Conservation (phyloP, 2,797 vertebrate genomes). For the Syncerus caffer region DNA sequence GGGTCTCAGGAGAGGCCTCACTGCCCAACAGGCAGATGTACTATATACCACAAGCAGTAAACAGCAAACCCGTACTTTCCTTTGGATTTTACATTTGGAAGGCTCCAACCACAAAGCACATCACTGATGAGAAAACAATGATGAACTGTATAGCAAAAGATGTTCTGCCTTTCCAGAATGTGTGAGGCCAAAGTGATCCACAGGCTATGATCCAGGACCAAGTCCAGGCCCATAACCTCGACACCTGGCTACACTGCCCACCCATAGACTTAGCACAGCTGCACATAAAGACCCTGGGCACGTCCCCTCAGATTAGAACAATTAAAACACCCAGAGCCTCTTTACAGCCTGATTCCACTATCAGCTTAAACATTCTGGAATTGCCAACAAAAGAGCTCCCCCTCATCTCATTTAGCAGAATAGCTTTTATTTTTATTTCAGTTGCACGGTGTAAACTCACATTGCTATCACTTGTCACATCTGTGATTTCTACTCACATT, state of each 20-base stretch:
- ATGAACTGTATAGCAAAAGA: neutral
- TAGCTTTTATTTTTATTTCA: neutral
- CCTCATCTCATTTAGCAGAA: neutral
- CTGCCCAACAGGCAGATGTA: neutral
- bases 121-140: neutral
- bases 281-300: neutral
- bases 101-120: neutral
- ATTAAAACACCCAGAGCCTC: neutral
- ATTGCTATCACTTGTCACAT: neutral
- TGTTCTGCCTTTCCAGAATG: slow-evolving; percentile 20
- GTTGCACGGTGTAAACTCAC: neutral
- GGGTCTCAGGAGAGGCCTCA: neutral
- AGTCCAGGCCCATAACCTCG: neutral
- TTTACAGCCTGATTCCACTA: neutral
- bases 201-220: neutral
- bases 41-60: neutral
- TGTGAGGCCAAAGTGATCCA: neutral
- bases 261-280: neutral
- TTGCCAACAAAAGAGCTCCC: neutral
- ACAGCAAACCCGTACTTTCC: neutral
- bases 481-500: slow-evolving; percentile 83
- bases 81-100: slow-evolving; percentile 38
- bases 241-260: neutral
- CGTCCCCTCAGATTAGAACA: neutral
- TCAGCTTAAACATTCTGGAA: neutral